Evolutionary conservation across 1,140 invertebrate species (phyloP), one percentile per base, ranked within the genome.

Genomic region (Pollicipes pollicipes): DNA sequence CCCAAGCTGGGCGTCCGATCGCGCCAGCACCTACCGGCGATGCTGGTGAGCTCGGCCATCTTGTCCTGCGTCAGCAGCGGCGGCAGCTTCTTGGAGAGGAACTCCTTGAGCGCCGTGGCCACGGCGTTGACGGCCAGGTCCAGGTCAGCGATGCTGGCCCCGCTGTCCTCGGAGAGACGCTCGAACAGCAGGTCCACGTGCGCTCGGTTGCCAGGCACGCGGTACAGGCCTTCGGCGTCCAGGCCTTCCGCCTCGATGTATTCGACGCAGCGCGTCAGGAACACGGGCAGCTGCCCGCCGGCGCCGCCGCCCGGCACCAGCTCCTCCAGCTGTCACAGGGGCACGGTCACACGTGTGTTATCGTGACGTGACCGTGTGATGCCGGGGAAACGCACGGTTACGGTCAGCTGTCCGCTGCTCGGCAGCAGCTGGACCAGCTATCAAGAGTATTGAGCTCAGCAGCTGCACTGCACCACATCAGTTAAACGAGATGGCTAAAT

Each of bases 91-190:
- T 95, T 95, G 0, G 90, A 93, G 78, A 98, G 93, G 83, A 97
- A 97, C 77, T 95, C 93, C 82, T 98, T 98, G 1, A 98, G 83
- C 30, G 95, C 94, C 26, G 95, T 98, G 30, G 95, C 95, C 45
- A 84, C 82, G 17, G 83, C 83, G 77, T 85, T 84, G 1, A 85
- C 83, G 35, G 84, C 83, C 67, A 84, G 83, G 71, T 84, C 82
- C 30, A 84, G 71, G 30, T 76, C 76, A 58, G 73, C 72, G 35
- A 80, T 79, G 63, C 74, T 71, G 29, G 76, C 92, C 2, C 92
- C 93, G 80, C 96, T 97, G 32, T 97, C 93, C 66, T 93, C 92
- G 77, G 95, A 93, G 75, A 69, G 71, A 32, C 32, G 66, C 21
- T 29, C 24, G 63, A 37, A 21, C 28, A n/a, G 24, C 2, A n/a